Evolutionary conservation across 2,797 vertebrate species (phyloP), one percentile per base, ranked within the genome.

Genomic region (Centropyge bicolor): DNA sequence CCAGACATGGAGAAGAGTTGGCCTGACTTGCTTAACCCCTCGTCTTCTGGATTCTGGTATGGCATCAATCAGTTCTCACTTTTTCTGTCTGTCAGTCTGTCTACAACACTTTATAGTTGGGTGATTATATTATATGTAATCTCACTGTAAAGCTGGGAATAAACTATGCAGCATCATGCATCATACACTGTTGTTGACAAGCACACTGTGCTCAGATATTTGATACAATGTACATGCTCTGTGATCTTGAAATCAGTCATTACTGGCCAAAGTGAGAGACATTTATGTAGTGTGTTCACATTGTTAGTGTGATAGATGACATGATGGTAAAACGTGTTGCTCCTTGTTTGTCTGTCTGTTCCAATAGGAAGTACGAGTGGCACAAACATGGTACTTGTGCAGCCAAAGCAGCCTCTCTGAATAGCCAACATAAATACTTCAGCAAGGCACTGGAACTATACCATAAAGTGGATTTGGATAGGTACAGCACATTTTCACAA

Each of bases 381-480:
- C 76, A 88, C 1, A 99, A 99, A 83, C 98, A 99, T 0, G 98
- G 98, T 3, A 99, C 98, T 3, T 99, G 98, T 82, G 98, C 97
- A n/a, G 97, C 97, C 12, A 87, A 92, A 19, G 88, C 96, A 38
- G 88, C 88, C 0, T 43, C 91, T 31, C 91, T 99, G 35, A 88
- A 96, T 83, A 97, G 95, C 65, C 94, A 99, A 71, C 95, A 94
- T 84, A 99, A 98, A 80, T 99, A 99, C 90, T 99, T 99, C 0
- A 90, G 95, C 83, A 97, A 97, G 92, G 94, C 95, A 2, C 89
- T 99, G 87, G 97, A 97, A 35, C 94, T 99, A 5, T 99, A 97
- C 85, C 88, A 94, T 77, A 93, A 86, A 12, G 0, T 97, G 80
- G 93, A 96, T 89, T 92, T 99, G 70, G 92, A 93, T 84, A 93